Evolutionary conservation across 1,140 invertebrate genomes (phyloP).

Genomic region (Glomeris maerens): DNA sequence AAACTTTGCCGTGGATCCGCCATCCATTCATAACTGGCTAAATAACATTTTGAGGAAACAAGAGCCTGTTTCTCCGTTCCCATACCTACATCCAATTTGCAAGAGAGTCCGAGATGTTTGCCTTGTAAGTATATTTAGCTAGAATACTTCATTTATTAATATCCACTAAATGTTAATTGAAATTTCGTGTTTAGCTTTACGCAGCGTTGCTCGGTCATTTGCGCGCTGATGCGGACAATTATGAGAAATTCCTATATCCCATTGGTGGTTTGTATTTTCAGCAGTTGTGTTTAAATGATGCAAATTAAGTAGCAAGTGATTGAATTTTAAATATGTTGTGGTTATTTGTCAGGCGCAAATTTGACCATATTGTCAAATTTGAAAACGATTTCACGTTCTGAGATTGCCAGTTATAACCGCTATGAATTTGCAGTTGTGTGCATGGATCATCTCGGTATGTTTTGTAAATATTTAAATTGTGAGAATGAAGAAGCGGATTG

Average conservation of each 20-base stretch:
- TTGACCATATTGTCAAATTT: background rate
- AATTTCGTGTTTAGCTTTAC: no score
- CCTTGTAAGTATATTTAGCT: no score
- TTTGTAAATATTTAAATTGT: background rate
- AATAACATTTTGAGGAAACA: background rate
- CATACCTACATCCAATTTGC: background rate
- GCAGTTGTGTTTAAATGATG: no score
- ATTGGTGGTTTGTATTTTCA: no score
- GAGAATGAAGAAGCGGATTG: background rate
- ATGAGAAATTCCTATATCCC: no score
- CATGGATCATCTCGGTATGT: background rate
- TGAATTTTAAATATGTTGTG: no score
- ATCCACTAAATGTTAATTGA: no score
- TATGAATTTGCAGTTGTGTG: background rate
- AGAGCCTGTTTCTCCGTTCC: background rate
- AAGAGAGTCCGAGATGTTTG: no score
- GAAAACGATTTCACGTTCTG: background rate
- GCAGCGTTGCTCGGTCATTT: no score
- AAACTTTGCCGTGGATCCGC: slow-evolving; percentile 19
- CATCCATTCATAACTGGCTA: slow-evolving; percentile 13
- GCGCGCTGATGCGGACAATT: no score
- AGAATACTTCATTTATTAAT: no score
- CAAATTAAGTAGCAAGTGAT: no score
- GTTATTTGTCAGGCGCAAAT: background rate
- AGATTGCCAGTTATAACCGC: background rate